Evolutionary conservation across 2,797 vertebrate genomes (phyloP).

Genomic region (Hafferia zeledoni): DNA sequence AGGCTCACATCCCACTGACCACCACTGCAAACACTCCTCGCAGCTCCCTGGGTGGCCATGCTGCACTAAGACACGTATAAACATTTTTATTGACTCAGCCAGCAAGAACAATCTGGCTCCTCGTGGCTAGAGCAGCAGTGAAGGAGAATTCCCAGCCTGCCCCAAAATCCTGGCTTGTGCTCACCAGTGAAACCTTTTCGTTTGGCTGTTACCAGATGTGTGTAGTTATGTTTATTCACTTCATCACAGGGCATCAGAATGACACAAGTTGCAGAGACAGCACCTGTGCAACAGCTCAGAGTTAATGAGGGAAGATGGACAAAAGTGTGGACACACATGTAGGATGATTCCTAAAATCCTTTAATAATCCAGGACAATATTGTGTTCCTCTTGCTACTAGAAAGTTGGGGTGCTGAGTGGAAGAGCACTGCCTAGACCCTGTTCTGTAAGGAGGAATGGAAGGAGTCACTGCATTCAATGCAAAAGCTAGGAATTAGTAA

Average conservation of each 20-base stretch:
- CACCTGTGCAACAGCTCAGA: neutral
- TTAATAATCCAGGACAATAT: neutral
- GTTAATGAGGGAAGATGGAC: constrained; percentile 1
- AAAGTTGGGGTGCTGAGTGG: neutral
- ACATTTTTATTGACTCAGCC: constrained; percentile 48
- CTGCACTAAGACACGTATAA: constrained; percentile 9
- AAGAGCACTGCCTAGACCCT: neutral
- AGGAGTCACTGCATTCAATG: neutral
- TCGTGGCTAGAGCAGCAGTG: neutral
- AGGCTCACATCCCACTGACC: neutral
- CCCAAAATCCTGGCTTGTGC: neutral
- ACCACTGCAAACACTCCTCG: neutral
- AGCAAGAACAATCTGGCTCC: constrained; percentile 11
- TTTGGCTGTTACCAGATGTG: constrained; percentile 9
- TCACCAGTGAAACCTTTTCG: neutral
- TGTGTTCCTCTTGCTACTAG: neutral
- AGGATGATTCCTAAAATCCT: neutral
- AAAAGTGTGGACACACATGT: neutral
- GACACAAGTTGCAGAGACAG: constrained; percentile 12
- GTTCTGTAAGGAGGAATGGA: neutral
- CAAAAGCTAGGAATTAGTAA: neutral
- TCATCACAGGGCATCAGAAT: neutral
- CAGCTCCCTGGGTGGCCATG: neutral
- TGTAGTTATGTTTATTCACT: neutral
- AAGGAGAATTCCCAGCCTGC: neutral